These are phyloP conservation scores for Turdus rufiventris DNA, from an alignment of 2,113 vertebrate species.

Conservation along the genomic window DNA sequence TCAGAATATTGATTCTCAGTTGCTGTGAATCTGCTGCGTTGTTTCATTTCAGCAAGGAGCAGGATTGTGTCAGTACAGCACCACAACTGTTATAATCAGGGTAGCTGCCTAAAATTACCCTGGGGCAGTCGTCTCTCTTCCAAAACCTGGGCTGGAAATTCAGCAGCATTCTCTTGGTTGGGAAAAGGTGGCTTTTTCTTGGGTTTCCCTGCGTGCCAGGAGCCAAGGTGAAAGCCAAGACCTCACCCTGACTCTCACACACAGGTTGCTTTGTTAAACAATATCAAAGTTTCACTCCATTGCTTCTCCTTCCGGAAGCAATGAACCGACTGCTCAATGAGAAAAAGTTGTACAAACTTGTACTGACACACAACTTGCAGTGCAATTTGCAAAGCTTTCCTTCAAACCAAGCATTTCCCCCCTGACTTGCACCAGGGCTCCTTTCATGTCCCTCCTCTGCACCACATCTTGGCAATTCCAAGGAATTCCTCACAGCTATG, in stretches of 20 bases:
- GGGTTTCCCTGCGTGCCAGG: neutral
- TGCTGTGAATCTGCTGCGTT: neutral
- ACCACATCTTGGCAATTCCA: neutral
- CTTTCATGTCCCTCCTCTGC: neutral
- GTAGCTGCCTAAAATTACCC: neutral
- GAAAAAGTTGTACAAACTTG: slow-evolving; percentile 7
- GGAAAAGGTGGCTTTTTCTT: neutral
- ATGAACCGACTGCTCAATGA: neutral
- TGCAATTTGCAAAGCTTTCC: neutral
- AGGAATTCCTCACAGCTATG: fast-evolving
- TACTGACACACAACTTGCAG: neutral
- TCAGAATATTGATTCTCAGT: neutral
- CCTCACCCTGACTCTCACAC: neutral
- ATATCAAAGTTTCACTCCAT: neutral
- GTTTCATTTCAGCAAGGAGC: neutral
- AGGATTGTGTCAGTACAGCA: neutral
- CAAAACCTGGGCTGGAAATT: neutral
- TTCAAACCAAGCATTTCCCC: neutral
- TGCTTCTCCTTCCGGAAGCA: slow-evolving; percentile 9
- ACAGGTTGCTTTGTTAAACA: slow-evolving; percentile 25
- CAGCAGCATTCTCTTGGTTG: neutral
- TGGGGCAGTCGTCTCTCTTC: neutral
- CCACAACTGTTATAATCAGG: neutral
- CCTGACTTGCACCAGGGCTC: neutral
- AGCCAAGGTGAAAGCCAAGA: neutral